phyloP scores from a whole-genome alignment of 23 tunicate species.

The Corella eumyota region DNA sequence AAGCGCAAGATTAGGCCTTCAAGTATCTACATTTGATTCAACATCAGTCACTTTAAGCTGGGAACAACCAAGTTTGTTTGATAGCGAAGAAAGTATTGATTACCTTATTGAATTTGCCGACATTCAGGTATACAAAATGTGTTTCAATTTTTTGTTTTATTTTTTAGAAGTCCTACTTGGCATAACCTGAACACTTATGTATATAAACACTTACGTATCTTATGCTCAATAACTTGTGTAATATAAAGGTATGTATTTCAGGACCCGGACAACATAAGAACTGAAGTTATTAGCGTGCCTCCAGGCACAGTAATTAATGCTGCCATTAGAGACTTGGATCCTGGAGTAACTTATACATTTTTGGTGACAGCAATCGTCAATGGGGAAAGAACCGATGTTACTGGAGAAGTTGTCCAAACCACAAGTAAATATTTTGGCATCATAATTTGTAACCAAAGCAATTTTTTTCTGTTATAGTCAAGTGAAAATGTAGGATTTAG shows the following conservation, averaged over 20 bases:
- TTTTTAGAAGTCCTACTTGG: background rate
- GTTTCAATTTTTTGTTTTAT: background rate
- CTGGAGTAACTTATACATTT: constrained; percentile 58
- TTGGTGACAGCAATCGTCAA: constrained; percentile 15
- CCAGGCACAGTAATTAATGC: constrained; percentile 12
- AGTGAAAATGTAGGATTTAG: background rate
- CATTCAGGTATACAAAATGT: background rate
- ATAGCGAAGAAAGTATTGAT: background rate
- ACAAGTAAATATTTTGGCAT: constrained; percentile 50
- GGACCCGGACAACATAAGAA: too few species aligned
- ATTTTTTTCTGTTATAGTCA: too few species aligned
- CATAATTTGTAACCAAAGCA: too few species aligned
- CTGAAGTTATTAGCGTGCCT: too few species aligned
- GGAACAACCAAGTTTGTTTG: constrained; percentile 1
- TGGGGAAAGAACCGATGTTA: constrained; percentile 15
- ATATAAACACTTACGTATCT: too few species aligned
- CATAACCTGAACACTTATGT: background rate
- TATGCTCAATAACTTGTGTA: too few species aligned
- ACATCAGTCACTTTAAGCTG: constrained; percentile 6
- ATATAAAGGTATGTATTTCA: too few species aligned
- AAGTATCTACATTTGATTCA: background rate
- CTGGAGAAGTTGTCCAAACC: constrained; percentile 28
- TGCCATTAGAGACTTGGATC: constrained; percentile 18
- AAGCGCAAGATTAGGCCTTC: background rate
- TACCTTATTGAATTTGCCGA: background rate